phyloP scores from a whole-genome alignment of 2,888 invertebrate species.

The Oxytorus armatus region DNA sequence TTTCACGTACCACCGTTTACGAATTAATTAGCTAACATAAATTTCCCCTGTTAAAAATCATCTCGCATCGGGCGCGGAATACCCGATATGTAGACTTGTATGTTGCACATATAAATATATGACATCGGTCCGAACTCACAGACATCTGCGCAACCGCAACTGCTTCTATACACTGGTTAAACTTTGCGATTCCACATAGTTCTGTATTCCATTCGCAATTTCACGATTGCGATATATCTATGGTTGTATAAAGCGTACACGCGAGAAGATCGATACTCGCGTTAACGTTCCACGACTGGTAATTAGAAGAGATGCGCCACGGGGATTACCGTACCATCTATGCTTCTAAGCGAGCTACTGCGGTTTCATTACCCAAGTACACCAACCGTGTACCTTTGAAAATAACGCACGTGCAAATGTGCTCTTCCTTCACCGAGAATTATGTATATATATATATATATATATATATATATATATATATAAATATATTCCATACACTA shows the following conservation, averaged over 20 bases:
- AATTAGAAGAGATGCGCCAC: constrained; percentile 76
- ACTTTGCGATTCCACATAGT: neutral
- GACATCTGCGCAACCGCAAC: neutral
- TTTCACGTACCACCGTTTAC: too few relatives aligned
- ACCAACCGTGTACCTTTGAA: constrained; percentile 12
- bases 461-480: constrained; percentile 10
- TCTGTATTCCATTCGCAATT: constrained; percentile 20
- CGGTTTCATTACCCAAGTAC: constrained; percentile 45
- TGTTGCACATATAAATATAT: neutral
- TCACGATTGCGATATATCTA: constrained; percentile 4
- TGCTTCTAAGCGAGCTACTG: constrained; percentile 61
- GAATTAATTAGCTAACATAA: too few relatives aligned
- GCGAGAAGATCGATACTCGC: constrained; percentile 73
- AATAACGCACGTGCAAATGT: constrained; percentile 28
- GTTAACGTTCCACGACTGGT: constrained; percentile 73
- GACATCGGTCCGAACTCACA: neutral
- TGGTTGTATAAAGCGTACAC: constrained; percentile 11
- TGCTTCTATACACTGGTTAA: neutral
- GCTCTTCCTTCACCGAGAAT: neutral
- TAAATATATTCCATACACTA: constrained; percentile 4
- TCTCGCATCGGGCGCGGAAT: neutral
- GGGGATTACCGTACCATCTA: constrained; percentile 67
- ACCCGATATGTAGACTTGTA: neutral
- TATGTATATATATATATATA: neutral
- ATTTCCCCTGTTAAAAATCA: too few relatives aligned